Percentiles rank a stretch among this genome's conserved stretches.
Conservation (phyloP, 2,797 vertebrate genomes). For the Pangasius sanitwongsei region DNA sequence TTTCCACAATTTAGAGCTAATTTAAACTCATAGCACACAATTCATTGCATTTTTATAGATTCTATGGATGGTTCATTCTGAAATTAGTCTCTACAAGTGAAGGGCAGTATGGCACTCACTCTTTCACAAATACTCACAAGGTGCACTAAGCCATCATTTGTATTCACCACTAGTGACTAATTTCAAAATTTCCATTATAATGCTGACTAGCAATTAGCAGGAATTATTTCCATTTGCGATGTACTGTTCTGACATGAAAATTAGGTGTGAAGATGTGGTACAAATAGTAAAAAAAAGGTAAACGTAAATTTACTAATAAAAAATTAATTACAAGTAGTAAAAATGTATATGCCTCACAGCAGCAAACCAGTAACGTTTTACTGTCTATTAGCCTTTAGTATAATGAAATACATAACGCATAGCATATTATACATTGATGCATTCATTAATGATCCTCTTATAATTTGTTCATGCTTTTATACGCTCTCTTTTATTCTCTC, state of each 20-base stretch:
- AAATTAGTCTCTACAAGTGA: background rate
- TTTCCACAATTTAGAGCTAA: background rate
- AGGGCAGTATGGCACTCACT: background rate
- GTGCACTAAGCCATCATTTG: background rate
- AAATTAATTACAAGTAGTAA: background rate
- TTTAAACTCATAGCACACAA: background rate
- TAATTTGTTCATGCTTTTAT: background rate
- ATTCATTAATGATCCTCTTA: background rate
- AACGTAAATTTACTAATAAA: background rate
- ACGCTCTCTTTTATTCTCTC: background rate
- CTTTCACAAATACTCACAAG: background rate
- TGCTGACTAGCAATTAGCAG: background rate
- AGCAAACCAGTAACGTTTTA: background rate
- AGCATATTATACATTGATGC: background rate
- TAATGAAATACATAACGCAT: background rate
- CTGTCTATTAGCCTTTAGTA: background rate
- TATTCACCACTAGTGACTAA: slow-evolving; percentile 7
- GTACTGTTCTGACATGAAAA: background rate
- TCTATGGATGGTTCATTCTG: background rate
- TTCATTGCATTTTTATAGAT: background rate
- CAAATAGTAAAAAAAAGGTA: background rate
- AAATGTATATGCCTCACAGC: background rate
- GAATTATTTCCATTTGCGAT: background rate
- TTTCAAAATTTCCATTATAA: slow-evolving; percentile 13
- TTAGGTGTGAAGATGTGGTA: background rate